Evolutionary conservation across 2,888 invertebrate genomes (phyloP), one percentile per base, ranked within the genome.

Genomic region (Notodonta ziczac): DNA sequence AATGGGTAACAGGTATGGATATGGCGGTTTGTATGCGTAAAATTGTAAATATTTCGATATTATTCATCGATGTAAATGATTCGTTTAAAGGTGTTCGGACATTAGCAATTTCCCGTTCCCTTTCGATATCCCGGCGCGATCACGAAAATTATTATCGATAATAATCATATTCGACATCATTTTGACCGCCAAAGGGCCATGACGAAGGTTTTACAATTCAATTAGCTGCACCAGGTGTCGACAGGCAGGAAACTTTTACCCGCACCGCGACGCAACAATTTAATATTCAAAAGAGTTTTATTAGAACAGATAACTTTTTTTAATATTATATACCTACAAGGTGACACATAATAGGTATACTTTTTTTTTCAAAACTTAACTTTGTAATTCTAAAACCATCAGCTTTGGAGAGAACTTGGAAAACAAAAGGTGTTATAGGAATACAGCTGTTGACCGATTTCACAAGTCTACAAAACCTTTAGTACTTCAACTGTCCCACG

Each of bases 191-290:
- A 87, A 89, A 89, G 88, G 90, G 86, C 86, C 88, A 86, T 85
- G 86, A 85, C 85, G 86, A 88, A 88, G 88, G 91, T 89, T 91
- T 90, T 90, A 92, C 92, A 92, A 91, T 92, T 92, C 91, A 92
- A 92, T 92, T 92, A 91, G 87, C 73, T 79, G 74, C 82, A 86
- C 88, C 92, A 91, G 92, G 91, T 92, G 92, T 85, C 81, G 86
- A 83, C 84, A 81, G 77, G 74, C 80, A 83, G 83, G 84, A 82
- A 87, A 89, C 82, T 85, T 83, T 85, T 80, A 84, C 84, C 79
- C 79, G 77, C 72, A 77, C 77, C 71, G 71, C 77, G 69, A 76
- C 73, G 72, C 71, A 80, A 82, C 81, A 81, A 79, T 87, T 85
- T 85, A 85, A 84, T 87, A 88, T 89, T 89, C 82, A 88, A 83